phyloP scores from a whole-genome alignment of 2,888 invertebrate genomes.

The Gibbula magus region DNA sequence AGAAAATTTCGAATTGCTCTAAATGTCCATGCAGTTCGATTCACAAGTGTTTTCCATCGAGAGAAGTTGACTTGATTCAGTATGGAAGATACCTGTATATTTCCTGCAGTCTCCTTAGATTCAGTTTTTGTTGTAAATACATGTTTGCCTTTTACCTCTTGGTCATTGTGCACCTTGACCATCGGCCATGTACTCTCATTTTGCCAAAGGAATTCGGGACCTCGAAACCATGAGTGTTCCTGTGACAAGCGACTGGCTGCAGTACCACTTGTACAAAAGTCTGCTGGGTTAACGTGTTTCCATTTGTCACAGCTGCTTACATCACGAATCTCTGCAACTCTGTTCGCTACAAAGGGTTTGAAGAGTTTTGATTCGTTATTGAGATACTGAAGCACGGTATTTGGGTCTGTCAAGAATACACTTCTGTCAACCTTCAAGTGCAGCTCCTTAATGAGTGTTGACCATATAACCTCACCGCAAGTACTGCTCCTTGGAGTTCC shows the following conservation, averaged over 20 bases:
- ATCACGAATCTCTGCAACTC: neutral
- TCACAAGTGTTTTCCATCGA: neutral
- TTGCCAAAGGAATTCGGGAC: neutral
- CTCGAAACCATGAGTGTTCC: neutral
- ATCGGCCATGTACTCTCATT: neutral
- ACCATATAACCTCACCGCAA: constrained; percentile 4
- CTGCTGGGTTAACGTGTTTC: neutral
- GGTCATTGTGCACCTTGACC: neutral
- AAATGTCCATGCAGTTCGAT: neutral
- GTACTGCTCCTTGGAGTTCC: constrained; percentile 5
- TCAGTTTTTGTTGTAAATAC: too few species aligned
- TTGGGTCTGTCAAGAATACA: neutral
- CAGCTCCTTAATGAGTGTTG: neutral
- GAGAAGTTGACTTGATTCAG: neutral
- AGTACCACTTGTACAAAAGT: neutral
- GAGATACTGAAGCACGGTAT: neutral
- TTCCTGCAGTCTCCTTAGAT: too few species aligned
- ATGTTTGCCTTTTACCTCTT: neutral
- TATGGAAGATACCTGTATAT: neutral
- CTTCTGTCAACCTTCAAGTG: neutral
- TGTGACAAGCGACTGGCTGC: neutral
- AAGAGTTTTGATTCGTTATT: neutral
- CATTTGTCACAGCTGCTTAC: too few species aligned
- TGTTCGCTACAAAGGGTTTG: constrained; percentile 1
- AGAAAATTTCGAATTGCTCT: neutral